These are phyloP conservation scores for Andinoacara biseriatus DNA, from an alignment of 2,113 vertebrate genomes.

Conservation along the genomic window DNA sequence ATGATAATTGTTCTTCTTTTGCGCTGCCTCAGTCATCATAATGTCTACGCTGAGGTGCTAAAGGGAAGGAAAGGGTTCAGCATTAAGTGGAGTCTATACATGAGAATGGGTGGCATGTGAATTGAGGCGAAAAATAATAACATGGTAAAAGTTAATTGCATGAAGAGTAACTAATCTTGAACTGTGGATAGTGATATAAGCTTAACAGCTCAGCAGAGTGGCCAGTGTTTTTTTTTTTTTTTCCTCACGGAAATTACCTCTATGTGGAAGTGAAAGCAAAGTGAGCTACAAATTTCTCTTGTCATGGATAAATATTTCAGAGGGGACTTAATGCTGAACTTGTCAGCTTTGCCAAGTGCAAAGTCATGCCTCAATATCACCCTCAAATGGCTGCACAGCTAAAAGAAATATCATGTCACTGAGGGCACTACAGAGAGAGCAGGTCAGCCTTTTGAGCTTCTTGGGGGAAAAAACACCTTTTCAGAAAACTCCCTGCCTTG, in stretches of 20 bases:
- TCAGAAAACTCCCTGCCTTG: neutral
- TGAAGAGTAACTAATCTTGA: neutral
- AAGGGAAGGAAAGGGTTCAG: constrained; percentile 21
- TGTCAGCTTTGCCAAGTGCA: constrained; percentile 32
- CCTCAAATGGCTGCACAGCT: constrained; percentile 42
- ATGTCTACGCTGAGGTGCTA: constrained; percentile 27
- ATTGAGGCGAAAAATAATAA: neutral
- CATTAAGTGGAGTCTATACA: neutral
- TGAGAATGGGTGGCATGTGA: constrained; percentile 8
- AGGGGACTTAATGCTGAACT: constrained; percentile 27
- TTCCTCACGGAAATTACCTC: neutral
- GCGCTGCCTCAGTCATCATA: constrained; percentile 55
- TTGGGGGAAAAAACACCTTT: constrained; percentile 19
- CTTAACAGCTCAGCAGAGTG: neutral
- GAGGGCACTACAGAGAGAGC: neutral
- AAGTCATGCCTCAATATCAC: constrained; percentile 54
- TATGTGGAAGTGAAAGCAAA: neutral
- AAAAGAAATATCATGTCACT: constrained; percentile 40
- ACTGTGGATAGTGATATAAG: neutral
- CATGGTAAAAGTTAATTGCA: neutral
- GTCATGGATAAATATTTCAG: constrained; percentile 42
- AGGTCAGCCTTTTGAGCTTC: constrained; percentile 18
- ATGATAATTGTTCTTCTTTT: constrained; percentile 70
- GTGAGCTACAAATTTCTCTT: neutral
- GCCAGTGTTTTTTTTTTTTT: neutral